Conservation (phyloP, 2,113 vertebrate species). For the Chamaea fasciata region DNA sequence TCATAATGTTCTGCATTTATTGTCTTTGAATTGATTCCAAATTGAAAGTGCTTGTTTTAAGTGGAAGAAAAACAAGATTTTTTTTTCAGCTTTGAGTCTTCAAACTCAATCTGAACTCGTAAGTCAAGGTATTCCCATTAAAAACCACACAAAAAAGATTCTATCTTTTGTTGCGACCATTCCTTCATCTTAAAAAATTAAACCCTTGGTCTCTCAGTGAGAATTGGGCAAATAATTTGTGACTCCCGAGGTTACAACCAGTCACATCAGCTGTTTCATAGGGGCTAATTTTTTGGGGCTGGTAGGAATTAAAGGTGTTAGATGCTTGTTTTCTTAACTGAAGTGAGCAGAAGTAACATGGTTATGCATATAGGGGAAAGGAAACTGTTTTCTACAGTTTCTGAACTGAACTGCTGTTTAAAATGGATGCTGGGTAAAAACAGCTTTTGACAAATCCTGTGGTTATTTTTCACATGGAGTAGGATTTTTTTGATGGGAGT, state of each 20-base stretch:
- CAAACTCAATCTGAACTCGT: background rate
- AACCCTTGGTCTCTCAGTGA: background rate
- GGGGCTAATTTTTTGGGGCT: background rate
- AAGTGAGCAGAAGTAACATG: background rate
- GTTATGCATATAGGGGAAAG: background rate
- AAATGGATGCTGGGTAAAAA: background rate
- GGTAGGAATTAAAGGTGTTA: background rate
- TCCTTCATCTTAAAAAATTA: background rate
- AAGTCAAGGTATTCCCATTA: background rate
- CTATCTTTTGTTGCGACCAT: background rate
- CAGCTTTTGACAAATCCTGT: background rate
- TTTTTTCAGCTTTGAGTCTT: background rate
- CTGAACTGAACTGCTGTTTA: background rate
- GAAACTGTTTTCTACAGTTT: background rate
- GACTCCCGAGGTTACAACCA: background rate
- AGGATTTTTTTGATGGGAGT: background rate
- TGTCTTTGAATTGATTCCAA: conserved; percentile 10
- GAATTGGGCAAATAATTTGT: background rate
- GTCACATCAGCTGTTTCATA: background rate
- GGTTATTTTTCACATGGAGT: background rate
- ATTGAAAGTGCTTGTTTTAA: background rate
- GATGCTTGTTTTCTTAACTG: background rate
- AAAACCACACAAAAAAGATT: background rate
- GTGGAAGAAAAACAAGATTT: background rate
- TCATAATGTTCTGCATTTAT: background rate